phyloP scores from a whole-genome alignment of 1,140 invertebrate species.

The Drosophila lowei region DNA sequence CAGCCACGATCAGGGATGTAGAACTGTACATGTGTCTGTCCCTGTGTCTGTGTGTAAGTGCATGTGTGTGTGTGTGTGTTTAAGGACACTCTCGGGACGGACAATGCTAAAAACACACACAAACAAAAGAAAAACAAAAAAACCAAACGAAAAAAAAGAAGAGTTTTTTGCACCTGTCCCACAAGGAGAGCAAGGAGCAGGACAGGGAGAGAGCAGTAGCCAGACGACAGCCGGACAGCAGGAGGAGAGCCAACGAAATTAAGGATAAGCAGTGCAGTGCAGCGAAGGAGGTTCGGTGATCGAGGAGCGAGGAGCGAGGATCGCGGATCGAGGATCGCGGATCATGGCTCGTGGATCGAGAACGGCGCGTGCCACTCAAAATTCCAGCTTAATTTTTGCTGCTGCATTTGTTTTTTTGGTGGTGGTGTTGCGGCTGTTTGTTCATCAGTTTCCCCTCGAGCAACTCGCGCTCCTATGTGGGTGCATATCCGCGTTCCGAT shows the following conservation, averaged over 20 bases:
- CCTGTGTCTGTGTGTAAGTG: not conserved
- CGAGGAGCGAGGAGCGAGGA: conserved; percentile 1
- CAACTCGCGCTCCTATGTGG: conserved; percentile 6
- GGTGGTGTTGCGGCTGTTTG: not conserved
- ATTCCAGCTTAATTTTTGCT: conserved; percentile 68
- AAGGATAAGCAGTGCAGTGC: conserved; percentile 58
- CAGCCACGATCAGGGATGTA: conserved; percentile 3
- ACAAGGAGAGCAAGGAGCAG: conserved; percentile 13
- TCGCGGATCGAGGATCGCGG: conserved; percentile 14
- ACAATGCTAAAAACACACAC: conserved; percentile 4
- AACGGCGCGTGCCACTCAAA: conserved; percentile 64
- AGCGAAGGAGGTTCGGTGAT: conserved; percentile 30
- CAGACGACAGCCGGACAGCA: conserved; percentile 50
- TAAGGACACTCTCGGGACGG: conserved; percentile 42
- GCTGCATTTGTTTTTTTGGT: conserved; percentile 22
- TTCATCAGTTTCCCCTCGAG: too few relatives aligned
- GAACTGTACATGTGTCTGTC: conserved; percentile 3
- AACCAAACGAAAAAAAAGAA: conserved; percentile 11
- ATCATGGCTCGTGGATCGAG: conserved; percentile 14
- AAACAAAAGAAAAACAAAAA: conserved; percentile 12
- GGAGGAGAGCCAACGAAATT: conserved; percentile 31
- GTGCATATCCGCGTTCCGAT: conserved; percentile 5
- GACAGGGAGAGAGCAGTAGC: conserved; percentile 4
- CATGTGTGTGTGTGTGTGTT: conserved; percentile 24
- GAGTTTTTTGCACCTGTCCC: conserved; percentile 69